A percentile compares a stretch with the other conserved stretches of the same genome.
These are phyloP conservation scores for Yponomeuta plumbellus DNA, from an alignment of 2,888 invertebrate genomes.

Conservation along the genomic window DNA sequence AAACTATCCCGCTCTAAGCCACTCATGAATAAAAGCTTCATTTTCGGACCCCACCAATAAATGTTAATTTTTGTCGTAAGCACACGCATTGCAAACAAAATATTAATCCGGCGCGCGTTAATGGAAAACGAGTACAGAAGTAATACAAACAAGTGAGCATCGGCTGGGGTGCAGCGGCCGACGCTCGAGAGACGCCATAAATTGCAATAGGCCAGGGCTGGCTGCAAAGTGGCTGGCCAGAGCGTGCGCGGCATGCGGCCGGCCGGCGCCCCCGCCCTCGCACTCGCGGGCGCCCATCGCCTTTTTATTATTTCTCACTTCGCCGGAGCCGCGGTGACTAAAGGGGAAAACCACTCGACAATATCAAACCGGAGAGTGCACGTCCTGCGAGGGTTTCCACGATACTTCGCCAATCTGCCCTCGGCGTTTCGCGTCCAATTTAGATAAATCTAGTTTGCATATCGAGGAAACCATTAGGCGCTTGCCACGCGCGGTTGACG, in stretches of 20 bases:
- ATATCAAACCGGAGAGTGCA: constrained; percentile 31
- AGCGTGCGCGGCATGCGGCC: constrained; percentile 24
- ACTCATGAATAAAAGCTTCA: constrained; percentile 73
- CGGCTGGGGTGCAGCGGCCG: constrained; percentile 34
- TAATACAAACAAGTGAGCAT: constrained; percentile 64
- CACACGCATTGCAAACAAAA: constrained; percentile 72
- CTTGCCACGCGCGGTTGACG: constrained; percentile 22
- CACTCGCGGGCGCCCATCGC: constrained; percentile 41
- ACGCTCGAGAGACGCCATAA: constrained; percentile 54
- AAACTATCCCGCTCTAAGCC: constrained; percentile 70
- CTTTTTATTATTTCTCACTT: constrained; percentile 56
- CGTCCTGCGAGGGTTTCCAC: constrained; percentile 17
- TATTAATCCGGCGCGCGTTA: constrained; percentile 72
- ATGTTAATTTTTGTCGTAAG: constrained; percentile 73
- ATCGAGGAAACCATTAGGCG: constrained; percentile 24
- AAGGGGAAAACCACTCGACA: constrained; percentile 57
- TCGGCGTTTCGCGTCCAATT: constrained; percentile 31
- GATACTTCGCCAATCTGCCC: constrained; percentile 22
- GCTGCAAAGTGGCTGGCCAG: constrained; percentile 37
- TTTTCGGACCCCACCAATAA: constrained; percentile 70
- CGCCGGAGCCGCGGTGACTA: constrained; percentile 45
- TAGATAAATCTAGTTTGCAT: constrained; percentile 39
- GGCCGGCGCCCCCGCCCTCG: constrained; percentile 32
- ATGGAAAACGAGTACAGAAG: constrained; percentile 70
- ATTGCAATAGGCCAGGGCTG: constrained; percentile 56